Evolutionary conservation across 1,140 invertebrate species (phyloP).

Genomic region (Drosophila subobscura): DNA sequence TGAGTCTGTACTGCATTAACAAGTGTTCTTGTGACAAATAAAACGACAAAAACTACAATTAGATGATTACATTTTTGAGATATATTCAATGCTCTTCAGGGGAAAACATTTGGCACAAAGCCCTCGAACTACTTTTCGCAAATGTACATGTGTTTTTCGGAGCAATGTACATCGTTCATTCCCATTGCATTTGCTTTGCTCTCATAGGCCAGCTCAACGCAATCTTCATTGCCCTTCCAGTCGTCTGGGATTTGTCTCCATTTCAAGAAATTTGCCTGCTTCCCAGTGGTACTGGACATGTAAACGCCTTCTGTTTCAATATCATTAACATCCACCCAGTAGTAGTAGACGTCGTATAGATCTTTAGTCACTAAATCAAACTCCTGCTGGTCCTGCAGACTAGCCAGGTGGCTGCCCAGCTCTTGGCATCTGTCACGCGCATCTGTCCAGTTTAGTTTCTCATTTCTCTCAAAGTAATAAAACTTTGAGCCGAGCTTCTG

Average conservation of each 20-base stretch:
- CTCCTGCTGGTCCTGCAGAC: constrained; percentile 8
- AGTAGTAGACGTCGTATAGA: neutral
- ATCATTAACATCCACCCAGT: constrained; percentile 32
- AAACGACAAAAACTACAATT: too few species aligned
- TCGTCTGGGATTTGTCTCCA: constrained; percentile 7
- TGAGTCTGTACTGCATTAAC: constrained; percentile 1
- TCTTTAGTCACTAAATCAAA: constrained; percentile 1
- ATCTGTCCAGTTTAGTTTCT: constrained; percentile 4
- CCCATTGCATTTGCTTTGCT: too few species aligned
- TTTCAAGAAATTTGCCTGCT: constrained; percentile 9
- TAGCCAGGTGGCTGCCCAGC: constrained; percentile 23
- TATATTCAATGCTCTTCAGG: too few species aligned
- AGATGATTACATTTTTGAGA: too few species aligned
- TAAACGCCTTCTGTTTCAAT: constrained; percentile 20
- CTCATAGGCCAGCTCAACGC: too few species aligned
- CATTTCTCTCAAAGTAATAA: constrained; percentile 12
- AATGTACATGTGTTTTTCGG: constrained; percentile 17
- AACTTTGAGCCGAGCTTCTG: constrained; percentile 7
- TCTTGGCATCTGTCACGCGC: constrained; percentile 12
- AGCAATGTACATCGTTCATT: too few species aligned
- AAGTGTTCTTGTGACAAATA: neutral
- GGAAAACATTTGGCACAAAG: too few species aligned
- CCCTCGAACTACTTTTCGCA: neutral
- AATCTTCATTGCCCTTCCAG: too few species aligned
- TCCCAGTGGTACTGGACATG: constrained; percentile 21